These are phyloP conservation scores for Gobiocypris rarus DNA, from an alignment of 2,113 vertebrate genomes.

Conservation along the genomic window DNA sequence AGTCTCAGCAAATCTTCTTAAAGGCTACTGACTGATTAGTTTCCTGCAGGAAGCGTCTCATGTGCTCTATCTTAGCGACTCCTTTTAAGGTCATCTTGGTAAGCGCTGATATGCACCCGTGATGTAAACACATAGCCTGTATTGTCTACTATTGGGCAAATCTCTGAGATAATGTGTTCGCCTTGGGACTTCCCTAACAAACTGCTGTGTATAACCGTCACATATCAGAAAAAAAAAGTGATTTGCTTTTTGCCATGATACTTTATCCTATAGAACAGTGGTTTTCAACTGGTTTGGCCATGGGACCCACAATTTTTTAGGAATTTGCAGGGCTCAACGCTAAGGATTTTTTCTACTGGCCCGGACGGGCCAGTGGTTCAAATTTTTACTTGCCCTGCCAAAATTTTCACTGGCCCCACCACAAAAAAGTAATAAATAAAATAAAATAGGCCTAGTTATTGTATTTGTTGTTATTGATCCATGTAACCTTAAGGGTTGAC, in stretches of 20 bases:
- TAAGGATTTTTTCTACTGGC: no score
- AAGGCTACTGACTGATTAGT: constrained; percentile 48
- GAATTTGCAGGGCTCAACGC: no score
- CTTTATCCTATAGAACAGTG: background rate
- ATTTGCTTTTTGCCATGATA: background rate
- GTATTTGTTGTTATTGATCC: no score
- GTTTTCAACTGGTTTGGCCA: no score
- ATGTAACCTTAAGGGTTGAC: no score
- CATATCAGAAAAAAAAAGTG: background rate
- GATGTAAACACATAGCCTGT: constrained; percentile 60
- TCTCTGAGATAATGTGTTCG: constrained; percentile 60
- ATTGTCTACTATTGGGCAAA: constrained; percentile 60
- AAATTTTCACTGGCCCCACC: no score
- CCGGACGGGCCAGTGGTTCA: no score
- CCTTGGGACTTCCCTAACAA: constrained; percentile 53
- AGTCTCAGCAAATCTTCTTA: constrained; percentile 48
- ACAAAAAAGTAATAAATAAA: no score
- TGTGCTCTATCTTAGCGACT: background rate
- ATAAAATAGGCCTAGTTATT: no score
- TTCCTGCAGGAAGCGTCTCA: constrained; percentile 39
- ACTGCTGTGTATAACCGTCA: constrained; percentile 41
- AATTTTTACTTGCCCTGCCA: no score
- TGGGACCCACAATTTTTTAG: no score
- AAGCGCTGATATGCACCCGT: constrained; percentile 53
- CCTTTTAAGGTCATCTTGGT: constrained; percentile 56